Conservation (phyloP, 2,888 invertebrate genomes). For the Plagodis pulveraria region DNA sequence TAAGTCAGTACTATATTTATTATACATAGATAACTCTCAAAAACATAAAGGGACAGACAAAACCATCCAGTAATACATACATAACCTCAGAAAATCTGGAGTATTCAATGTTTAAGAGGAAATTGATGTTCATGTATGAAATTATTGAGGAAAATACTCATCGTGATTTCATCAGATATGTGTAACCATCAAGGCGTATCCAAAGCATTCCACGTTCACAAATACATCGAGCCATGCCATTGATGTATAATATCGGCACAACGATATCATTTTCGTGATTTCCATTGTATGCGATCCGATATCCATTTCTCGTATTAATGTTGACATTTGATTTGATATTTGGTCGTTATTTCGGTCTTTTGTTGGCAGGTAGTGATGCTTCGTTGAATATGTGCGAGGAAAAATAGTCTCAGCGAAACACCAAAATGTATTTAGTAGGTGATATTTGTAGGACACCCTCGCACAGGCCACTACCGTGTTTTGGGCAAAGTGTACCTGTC, state of each 20-base stretch:
- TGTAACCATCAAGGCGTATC: constrained; percentile 7
- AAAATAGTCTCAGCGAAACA: constrained; percentile 1
- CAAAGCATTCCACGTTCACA: constrained; percentile 7
- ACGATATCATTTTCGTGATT: constrained; percentile 24
- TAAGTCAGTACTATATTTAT: too few relatives aligned
- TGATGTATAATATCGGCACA: constrained; percentile 10
- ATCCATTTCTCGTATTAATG: constrained; percentile 26
- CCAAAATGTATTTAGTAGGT: too few relatives aligned
- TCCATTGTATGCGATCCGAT: constrained; percentile 21
- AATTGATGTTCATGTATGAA: neutral
- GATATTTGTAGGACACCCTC: too few relatives aligned
- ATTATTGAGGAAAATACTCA: constrained; percentile 6
- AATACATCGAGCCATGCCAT: constrained; percentile 4
- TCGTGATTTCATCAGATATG: constrained; percentile 3
- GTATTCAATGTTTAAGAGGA: too few relatives aligned
- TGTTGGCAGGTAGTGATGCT: constrained; percentile 10
- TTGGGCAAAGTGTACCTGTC: neutral
- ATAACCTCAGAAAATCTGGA: too few relatives aligned
- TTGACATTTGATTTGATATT: constrained; percentile 25
- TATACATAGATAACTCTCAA: too few relatives aligned
- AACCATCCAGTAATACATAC: too few relatives aligned
- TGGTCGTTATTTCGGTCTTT: constrained; percentile 16
- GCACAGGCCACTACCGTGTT: too few relatives aligned
- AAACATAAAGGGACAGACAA: too few relatives aligned
- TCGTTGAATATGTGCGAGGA: constrained; percentile 4